Conservation (phyloP, 1,140 invertebrate species). For the Panulirus ornatus region DNA sequence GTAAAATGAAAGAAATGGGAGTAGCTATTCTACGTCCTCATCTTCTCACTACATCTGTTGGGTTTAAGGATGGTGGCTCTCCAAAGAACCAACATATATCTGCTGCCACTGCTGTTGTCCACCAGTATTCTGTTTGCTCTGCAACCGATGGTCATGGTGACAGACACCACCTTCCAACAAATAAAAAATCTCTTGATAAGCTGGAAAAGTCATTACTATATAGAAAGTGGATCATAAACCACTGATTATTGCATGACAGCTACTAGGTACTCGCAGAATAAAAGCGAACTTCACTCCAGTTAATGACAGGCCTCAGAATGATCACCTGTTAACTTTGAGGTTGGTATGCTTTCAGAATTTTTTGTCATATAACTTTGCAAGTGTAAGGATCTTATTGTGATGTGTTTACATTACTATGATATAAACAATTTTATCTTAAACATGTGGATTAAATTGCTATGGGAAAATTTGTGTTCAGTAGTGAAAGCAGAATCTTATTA, state of each 20-base stretch:
- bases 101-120: constrained; percentile 44
- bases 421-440: too few relatives aligned
- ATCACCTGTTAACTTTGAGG: too few relatives aligned
- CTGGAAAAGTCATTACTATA: constrained; percentile 66
- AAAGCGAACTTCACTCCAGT: too few relatives aligned
- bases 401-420: too few relatives aligned
- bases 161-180: constrained; percentile 67
- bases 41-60: constrained; percentile 30
- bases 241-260: background rate
- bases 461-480: too few relatives aligned
- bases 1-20: constrained; percentile 44
- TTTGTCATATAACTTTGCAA: too few relatives aligned
- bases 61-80: background rate
- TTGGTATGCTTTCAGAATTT: too few relatives aligned
- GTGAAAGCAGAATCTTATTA: too few relatives aligned
- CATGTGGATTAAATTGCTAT: too few relatives aligned
- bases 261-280: too few relatives aligned
- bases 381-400: too few relatives aligned
- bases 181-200: constrained; percentile 60
- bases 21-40: constrained; percentile 70
- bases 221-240: constrained; percentile 71
- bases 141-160: constrained; percentile 57
- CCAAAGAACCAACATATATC: constrained; percentile 68
- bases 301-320: too few relatives aligned
- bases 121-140: constrained; percentile 54